phyloP scores from a whole-genome alignment of 2,888 invertebrate species.

The Therioaphis trifolii region DNA sequence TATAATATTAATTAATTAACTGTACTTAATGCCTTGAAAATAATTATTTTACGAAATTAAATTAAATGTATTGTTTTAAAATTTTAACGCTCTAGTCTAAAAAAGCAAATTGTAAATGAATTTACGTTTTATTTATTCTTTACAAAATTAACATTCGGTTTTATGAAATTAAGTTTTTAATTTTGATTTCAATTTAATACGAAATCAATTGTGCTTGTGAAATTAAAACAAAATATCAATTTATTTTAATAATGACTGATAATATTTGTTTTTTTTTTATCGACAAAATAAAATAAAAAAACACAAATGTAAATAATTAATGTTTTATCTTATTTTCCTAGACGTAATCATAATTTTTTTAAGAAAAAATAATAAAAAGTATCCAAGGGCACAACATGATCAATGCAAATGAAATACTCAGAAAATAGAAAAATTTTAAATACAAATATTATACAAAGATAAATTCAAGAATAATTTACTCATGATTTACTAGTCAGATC shows the following conservation, averaged over 20 bases:
- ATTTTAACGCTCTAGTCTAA: constrained; percentile 60
- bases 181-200: constrained; percentile 28
- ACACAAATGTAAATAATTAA: constrained; percentile 56
- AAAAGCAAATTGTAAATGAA: constrained; percentile 23
- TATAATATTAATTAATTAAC: constrained; percentile 57
- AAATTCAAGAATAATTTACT: too few relatives aligned
- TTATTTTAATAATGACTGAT: constrained; percentile 59
- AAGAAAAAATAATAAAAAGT: too few relatives aligned
- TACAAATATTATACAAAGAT: too few relatives aligned
- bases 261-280: constrained; percentile 35
- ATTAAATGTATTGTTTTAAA: constrained; percentile 50
- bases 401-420: too few relatives aligned
- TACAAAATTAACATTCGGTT: constrained; percentile 54
- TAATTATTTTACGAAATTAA: constrained; percentile 50
- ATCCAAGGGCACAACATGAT: too few relatives aligned
- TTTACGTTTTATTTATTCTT: constrained; percentile 15
- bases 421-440: too few relatives aligned
- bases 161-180: constrained; percentile 35
- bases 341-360: too few relatives aligned
- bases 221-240: constrained; percentile 35
- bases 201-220: constrained; percentile 52
- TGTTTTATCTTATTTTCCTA: neutral
- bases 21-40: constrained; percentile 51
- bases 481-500: too few relatives aligned
- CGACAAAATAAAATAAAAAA: constrained; percentile 45